Evolutionary conservation across 2,888 invertebrate species (phyloP).

Genomic region (Tetramorium bicarinatum): DNA sequence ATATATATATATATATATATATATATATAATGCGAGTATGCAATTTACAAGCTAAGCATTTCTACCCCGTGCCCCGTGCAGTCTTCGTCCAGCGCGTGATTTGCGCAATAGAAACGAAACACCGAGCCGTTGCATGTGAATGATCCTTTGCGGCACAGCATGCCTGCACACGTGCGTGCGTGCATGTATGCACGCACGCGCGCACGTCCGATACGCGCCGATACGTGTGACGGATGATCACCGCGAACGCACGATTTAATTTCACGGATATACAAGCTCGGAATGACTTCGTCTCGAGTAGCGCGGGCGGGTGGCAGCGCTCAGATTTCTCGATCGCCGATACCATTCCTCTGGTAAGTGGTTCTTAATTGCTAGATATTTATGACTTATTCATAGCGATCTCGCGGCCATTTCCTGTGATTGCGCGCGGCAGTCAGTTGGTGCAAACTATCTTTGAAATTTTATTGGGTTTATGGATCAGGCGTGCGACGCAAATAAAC

Average conservation of each 20-base stretch:
- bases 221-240: conserved; percentile 77
- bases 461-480: conserved; percentile 22
- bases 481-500: background rate
- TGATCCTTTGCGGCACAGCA: conserved; percentile 58
- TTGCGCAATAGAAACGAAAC: conserved; percentile 80
- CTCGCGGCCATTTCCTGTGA: conserved; percentile 27
- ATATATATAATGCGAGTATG: conserved; percentile 57
- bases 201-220: conserved; percentile 30
- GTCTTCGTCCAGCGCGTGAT: conserved; percentile 74
- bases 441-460: conserved; percentile 3
- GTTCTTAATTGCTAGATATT: conserved; percentile 61
- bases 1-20: conserved; percentile 21
- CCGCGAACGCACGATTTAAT: conserved; percentile 77
- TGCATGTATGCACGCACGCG: conserved; percentile 14
- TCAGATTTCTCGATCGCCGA: conserved; percentile 67
- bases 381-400: conserved; percentile 57
- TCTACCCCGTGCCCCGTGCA: conserved; percentile 64
- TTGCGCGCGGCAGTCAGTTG: background rate
- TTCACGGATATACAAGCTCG: conserved; percentile 75
- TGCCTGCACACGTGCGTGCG: background rate
- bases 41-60: conserved; percentile 79
- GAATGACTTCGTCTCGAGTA: conserved; percentile 67
- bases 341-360: conserved; percentile 44
- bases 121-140: conserved; percentile 69
- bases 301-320: conserved; percentile 54